phyloP scores from a whole-genome alignment of 2,797 vertebrate species.

The Rhinella marina region DNA sequence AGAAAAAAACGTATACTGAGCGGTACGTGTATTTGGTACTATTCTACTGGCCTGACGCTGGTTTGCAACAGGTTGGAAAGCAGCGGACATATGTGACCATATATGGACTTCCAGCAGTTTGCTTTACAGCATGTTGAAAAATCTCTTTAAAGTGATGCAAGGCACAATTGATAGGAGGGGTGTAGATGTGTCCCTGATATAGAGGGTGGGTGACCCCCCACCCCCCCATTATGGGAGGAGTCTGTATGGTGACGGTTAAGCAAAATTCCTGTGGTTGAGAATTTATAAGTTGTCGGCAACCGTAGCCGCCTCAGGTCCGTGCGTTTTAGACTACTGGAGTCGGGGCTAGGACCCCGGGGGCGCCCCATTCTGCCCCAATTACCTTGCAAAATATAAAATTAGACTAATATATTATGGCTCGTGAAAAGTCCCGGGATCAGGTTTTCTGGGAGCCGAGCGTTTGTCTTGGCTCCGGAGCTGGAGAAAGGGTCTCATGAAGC shows the following conservation, averaged over 20 bases:
- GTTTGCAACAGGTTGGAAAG: too few species aligned
- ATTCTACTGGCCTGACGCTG: too few species aligned
- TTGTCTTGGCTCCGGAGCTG: conserved; percentile 12
- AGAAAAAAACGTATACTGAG: too few species aligned
- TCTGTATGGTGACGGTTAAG: too few species aligned
- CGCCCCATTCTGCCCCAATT: not conserved
- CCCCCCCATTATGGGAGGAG: too few species aligned
- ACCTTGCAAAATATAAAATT: conserved; percentile 2
- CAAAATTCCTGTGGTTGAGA: not conserved
- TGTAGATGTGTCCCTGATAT: too few species aligned
- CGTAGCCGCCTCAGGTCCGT: not conserved
- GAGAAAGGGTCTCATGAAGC: conserved; percentile 13
- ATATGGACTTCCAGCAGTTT: not conserved
- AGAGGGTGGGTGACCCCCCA: too few species aligned
- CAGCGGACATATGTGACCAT: not conserved
- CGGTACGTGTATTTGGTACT: too few species aligned
- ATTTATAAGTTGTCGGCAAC: not conserved
- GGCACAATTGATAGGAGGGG: not conserved
- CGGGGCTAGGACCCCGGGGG: not conserved
- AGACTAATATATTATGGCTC: conserved; percentile 20
- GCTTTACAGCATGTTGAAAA: not conserved
- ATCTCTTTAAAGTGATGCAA: not conserved
- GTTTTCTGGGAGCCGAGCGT: conserved; percentile 15
- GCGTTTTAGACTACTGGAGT: not conserved
- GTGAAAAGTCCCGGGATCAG: conserved; percentile 30